phyloP scores from a whole-genome alignment of 2,888 invertebrate genomes.

The Melieria picta region DNA sequence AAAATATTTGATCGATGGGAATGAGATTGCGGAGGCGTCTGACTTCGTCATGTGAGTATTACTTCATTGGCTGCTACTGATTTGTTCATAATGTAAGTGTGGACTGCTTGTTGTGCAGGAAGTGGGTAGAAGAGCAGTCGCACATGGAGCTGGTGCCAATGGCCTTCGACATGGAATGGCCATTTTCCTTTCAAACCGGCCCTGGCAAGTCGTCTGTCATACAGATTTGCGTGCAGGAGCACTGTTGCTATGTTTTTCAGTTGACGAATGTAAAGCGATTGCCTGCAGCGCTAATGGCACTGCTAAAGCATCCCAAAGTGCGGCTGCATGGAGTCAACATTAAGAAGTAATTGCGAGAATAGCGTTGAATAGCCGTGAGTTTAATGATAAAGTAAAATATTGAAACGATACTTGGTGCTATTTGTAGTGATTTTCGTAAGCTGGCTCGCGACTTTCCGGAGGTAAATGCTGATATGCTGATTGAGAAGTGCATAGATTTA shows the following conservation, averaged over 20 bases:
- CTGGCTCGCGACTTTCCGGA: constrained; percentile 72
- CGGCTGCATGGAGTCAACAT: constrained; percentile 73
- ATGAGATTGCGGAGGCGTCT: constrained; percentile 67
- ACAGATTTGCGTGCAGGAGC: constrained; percentile 70
- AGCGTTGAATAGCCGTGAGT: too few species aligned
- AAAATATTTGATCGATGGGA: constrained; percentile 61
- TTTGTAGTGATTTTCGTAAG: constrained; percentile 72
- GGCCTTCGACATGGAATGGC: constrained; percentile 77
- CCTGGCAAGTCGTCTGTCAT: constrained; percentile 72
- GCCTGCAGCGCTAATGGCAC: constrained; percentile 69
- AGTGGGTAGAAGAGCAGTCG: constrained; percentile 59
- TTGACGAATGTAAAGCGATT: constrained; percentile 69
- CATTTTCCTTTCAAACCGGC: constrained; percentile 71
- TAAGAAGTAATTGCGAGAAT: constrained; percentile 68
- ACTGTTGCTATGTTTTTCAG: constrained; percentile 71
- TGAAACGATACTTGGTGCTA: neutral
- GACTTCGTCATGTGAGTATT: constrained; percentile 66
- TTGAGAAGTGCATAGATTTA: constrained; percentile 72
- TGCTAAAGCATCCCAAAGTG: constrained; percentile 71
- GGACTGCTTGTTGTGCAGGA: constrained; percentile 44
- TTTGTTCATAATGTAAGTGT: constrained; percentile 16
- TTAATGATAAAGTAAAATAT: neutral
- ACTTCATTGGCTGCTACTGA: neutral
- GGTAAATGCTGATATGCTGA: constrained; percentile 68
- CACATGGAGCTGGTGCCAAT: constrained; percentile 66